Base-by-base conservation (phyloP, 2,113 vertebrate genomes). In the Pseudorhombus dupliciocellatus region DNA sequence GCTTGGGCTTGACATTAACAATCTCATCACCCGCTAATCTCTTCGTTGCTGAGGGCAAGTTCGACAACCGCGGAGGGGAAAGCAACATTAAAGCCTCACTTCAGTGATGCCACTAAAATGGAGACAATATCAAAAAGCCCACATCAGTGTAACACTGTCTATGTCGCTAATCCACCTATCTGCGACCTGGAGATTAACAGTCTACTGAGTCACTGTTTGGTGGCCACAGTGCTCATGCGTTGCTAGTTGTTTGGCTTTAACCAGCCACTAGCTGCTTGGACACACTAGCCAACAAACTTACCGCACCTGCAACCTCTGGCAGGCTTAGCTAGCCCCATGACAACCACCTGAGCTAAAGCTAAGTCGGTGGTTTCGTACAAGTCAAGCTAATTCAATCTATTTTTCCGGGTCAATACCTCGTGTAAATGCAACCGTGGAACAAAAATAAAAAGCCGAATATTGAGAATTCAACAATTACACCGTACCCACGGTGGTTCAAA, bases 281-380 rank as follows among this genome's bases (percentile, higher is more conserved):
- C 42, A 5, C 5, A 46, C 42, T 5, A 37, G 34, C 34, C 10
- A 63, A 34, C 18, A 0, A 28, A 18, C 16, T 8, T 4, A 48
- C 18, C 3, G 0, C 21, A 24, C 8, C 7, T 70, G 21, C 44
- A 66, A 48, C 56, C 42, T 31, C 48, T 67, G 56, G 6, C 37
- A 4, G 67, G 18, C 16, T 54, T 2, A n/a, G 67, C 31, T 44
- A 75, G 52, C 51, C 62, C 42, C n/a, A 52, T 48, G 67, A 57
- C 72, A 44, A 64, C 30, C 65, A 66, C 55, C 46, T 64, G 50
- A 68, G 77, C 75, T 75, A 75, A 79, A 65, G 80, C 87, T 87
- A 87, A 67, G 85, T 85, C 84, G 4, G 44, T 51, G 46, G 14
- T 24, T 20, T 21, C 9, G 22, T 40, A 56, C 26, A 22, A 22